Evolutionary conservation across 2,113 vertebrate species (phyloP).

Genomic region (Pelecanus crispus): DNA sequence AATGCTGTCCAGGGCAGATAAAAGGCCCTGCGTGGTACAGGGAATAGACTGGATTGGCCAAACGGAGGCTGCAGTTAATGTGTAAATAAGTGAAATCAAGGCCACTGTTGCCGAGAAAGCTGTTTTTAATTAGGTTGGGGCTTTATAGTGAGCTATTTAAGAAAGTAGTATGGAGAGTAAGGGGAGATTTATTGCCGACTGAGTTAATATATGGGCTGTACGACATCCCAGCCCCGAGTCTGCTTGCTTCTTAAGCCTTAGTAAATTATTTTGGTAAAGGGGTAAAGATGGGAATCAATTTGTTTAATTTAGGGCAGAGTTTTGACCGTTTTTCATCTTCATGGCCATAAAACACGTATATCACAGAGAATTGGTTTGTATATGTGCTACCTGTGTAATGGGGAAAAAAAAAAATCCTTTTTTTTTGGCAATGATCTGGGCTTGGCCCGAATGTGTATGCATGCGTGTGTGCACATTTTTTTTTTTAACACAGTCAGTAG

Average conservation of each 20-base stretch:
- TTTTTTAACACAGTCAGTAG: not conserved
- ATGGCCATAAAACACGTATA: not conserved
- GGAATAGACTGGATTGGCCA: slow-evolving; percentile 77
- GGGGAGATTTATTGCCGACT: slow-evolving; percentile 64
- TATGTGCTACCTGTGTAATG: not conserved
- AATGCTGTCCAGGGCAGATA: slow-evolving; percentile 84
- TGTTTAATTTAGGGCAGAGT: slow-evolving; percentile 54
- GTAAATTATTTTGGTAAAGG: slow-evolving; percentile 60
- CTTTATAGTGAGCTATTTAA: slow-evolving; percentile 73
- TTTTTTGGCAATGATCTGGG: not conserved
- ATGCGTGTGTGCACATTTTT: not conserved
- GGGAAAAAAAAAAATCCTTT: not conserved
- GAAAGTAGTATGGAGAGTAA: slow-evolving; percentile 60
- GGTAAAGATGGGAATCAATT: slow-evolving; percentile 44
- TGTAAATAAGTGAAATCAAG: slow-evolving; percentile 88
- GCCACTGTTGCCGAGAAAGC: slow-evolving; percentile 76
- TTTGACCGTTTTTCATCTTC: slow-evolving; percentile 5
- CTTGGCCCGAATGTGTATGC: not conserved
- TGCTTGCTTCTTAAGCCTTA: slow-evolving; percentile 42
- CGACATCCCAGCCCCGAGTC: slow-evolving; percentile 46
- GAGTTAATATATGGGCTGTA: slow-evolving; percentile 53
- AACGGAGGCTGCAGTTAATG: slow-evolving; percentile 80
- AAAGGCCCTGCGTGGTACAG: slow-evolving; percentile 75
- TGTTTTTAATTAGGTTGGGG: slow-evolving; percentile 81
- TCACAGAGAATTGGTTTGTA: not conserved